These are phyloP conservation scores for Corticium candelabrum DNA, from an alignment of 37 sponge, comb jelly and placozoan genomes.

Conservation along the genomic window DNA sequence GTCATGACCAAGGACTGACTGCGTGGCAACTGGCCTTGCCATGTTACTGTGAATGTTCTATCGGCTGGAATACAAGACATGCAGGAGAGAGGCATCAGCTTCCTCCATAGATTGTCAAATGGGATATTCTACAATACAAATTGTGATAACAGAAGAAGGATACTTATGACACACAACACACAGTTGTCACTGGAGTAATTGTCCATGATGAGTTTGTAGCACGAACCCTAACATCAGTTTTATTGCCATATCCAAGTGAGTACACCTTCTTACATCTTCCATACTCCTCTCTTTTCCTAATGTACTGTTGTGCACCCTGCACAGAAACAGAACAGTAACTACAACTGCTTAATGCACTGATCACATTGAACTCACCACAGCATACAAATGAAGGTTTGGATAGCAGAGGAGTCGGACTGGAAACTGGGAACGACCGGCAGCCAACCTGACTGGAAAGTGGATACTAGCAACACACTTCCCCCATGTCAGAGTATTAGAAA, in stretches of 20 bases:
- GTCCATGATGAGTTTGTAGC: too few relatives aligned
- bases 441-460: neutral
- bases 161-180: too few relatives aligned
- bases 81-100: neutral
- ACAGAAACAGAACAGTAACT: too few relatives aligned
- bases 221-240: neutral
- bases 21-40: neutral
- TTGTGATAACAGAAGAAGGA: neutral
- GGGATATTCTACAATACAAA: neutral
- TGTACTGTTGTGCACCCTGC: too few relatives aligned
- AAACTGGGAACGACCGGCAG: too few relatives aligned
- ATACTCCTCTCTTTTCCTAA: too few relatives aligned
- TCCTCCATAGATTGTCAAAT: neutral
- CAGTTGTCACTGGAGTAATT: too few relatives aligned
- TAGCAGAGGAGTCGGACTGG: neutral
- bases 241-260: neutral
- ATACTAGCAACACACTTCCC: neutral
- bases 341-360: too few relatives aligned
- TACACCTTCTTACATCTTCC: neutral
- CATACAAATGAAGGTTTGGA: neutral
- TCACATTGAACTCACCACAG: too few relatives aligned
- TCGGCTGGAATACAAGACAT: neutral
- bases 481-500: neutral
- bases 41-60: neutral
- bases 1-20: neutral